A percentile compares a stretch with the other conserved stretches of the same genome.
phyloP scores from a whole-genome alignment of 2,113 vertebrate genomes.

The Cyprinus carpio region DNA sequence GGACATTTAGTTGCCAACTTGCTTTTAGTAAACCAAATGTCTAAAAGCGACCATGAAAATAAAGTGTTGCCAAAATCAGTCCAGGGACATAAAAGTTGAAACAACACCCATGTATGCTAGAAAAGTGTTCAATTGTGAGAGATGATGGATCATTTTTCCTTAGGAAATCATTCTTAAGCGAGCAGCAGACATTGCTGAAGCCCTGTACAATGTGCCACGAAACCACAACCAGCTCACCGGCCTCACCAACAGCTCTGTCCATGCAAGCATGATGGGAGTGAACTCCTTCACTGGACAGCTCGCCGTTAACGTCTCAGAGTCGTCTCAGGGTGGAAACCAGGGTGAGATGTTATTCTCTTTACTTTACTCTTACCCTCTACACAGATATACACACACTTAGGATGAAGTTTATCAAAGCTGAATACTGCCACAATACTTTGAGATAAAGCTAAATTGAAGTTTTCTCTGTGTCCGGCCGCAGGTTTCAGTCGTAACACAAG shows the following conservation, averaged over 20 bases:
- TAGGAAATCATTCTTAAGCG: conserved; percentile 98
- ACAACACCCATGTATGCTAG: too few species aligned
- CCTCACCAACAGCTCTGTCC: conserved; percentile 86
- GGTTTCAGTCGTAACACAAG: conserved; percentile 97
- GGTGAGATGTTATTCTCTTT: conserved; percentile 74
- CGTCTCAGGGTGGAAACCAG: conserved; percentile 90
- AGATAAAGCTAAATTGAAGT: not conserved
- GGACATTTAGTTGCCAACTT: too few species aligned
- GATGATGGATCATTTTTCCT: conserved; percentile 29
- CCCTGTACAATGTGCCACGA: conserved; percentile 95
- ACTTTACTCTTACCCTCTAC: not conserved
- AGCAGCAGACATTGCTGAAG: conserved; percentile 96
- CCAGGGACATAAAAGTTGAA: not conserved
- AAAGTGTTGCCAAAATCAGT: not conserved
- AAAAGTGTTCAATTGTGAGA: conserved; percentile 24
- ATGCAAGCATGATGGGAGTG: conserved; percentile 94
- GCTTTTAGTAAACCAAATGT: too few species aligned
- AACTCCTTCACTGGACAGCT: conserved; percentile 97
- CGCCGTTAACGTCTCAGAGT: conserved; percentile 93
- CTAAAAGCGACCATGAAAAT: too few species aligned
- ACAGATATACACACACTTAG: not conserved
- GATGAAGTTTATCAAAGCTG: conserved; percentile 26
- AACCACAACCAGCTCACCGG: conserved; percentile 94
- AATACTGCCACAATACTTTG: not conserved
- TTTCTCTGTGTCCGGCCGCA: conserved; percentile 53